Evolutionary conservation across 1,140 invertebrate genomes (phyloP), one percentile per base, ranked within the genome.

Genomic region (Euwallacea similis): DNA sequence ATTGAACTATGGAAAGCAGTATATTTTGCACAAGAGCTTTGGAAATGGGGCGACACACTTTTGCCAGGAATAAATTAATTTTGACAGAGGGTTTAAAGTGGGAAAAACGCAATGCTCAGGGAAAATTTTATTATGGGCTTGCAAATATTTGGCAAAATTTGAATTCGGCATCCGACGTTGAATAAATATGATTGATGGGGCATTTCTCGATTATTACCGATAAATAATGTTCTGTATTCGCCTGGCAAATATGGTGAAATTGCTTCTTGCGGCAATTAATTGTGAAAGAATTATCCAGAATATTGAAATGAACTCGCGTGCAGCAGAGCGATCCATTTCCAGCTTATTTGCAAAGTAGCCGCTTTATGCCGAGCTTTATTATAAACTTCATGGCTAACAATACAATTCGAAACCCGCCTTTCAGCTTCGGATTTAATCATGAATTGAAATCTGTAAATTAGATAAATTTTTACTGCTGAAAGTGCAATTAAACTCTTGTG

Each of bases 401-500:
- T 42, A 61, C 59, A 61, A 61, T 33, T 61, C 59, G 59, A 61
- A 43, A 42, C 9, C 59, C 59, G 33, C 42, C 43, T 60, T 61
- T 61, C 59, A 61, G 42, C 59, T 61, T 11, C 59, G 42, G 41
- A 66, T 66, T 66, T 66, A 66, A 66, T 66, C 63, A 50, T 42
- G 42, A 66, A 66, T 66, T 66, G 63, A 66, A 66, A 66, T 66
- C 63, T 66, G 63, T 50, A 66, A 66, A 66, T 66, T 66, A 66
- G 63, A 66, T 66, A 66, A 21, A 66, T 66, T 66, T 66, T 66
- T 66, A 66, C 55, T 66, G 63, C 63, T 42, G 63, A 66, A 66
- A 66, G 55, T 66, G 63, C 63, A 66, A 66, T 66, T 66, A 66
- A 66, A 54, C 47, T 66, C 55, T 66, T 53, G 47, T 66, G 46